Evolutionary conservation across 2,113 vertebrate species (phyloP).

Genomic region (Dipodomys ordii): DNA sequence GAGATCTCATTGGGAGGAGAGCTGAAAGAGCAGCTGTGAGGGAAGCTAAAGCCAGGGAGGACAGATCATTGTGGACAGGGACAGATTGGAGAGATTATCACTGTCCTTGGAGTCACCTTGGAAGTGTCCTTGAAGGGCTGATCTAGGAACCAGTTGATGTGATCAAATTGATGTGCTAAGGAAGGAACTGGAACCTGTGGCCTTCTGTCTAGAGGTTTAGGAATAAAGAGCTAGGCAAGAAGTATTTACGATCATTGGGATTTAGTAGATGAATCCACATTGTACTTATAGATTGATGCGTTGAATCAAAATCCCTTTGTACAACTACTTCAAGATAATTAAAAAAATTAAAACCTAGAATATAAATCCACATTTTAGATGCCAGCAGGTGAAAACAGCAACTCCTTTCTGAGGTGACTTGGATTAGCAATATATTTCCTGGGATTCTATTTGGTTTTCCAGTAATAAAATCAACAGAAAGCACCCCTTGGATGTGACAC

Average conservation of each 20-base stretch:
- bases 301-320: no score
- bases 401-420: background rate
- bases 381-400: background rate
- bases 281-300: no score
- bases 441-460: constrained; percentile 39
- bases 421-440: background rate
- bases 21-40: constrained; percentile 52
- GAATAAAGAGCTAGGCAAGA: constrained; percentile 5
- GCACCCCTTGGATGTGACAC: background rate
- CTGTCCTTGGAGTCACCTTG: constrained; percentile 26
- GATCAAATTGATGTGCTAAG: background rate
- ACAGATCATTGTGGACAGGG: constrained; percentile 47
- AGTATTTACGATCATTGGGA: constrained; percentile 19
- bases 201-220: background rate
- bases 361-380: background rate
- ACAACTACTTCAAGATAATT: no score
- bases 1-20: constrained; percentile 77
- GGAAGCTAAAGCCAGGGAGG: constrained; percentile 47
- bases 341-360: no score
- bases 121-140: constrained; percentile 40
- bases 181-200: background rate
- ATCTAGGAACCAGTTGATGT: background rate
- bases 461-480: background rate
- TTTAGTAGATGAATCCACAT: background rate
- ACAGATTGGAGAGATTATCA: background rate